A percentile compares a stretch with the other conserved stretches of the same genome.
Evolutionary conservation across 2,113 vertebrate species (phyloP).

Genomic region (Clarias gariepinus): DNA sequence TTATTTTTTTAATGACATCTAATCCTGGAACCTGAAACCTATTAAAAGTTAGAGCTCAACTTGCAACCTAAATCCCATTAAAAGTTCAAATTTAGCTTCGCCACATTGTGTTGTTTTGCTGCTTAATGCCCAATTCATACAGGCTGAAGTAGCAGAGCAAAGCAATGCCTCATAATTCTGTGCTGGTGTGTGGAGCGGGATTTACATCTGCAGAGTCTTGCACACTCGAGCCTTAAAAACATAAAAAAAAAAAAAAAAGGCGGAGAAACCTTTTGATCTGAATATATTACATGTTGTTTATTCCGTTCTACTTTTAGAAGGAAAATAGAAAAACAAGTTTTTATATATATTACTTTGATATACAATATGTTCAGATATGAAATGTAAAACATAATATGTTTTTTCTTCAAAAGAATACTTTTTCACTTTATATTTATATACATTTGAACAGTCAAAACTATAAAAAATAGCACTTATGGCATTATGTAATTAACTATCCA

Average conservation of each 20-base stretch:
- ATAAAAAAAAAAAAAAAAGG: neutral
- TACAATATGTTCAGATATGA: too few relatives aligned
- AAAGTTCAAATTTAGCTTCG: neutral
- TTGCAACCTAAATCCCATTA: constrained; percentile 18
- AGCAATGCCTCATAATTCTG: neutral
- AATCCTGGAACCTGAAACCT: constrained; percentile 27
- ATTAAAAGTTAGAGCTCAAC: constrained; percentile 12
- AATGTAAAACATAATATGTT: too few relatives aligned
- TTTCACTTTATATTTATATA: too few relatives aligned
- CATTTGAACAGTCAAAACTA: too few relatives aligned
- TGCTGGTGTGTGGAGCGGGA: neutral
- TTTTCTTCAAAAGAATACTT: too few relatives aligned
- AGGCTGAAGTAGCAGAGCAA: neutral
- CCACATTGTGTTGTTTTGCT: neutral
- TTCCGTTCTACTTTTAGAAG: neutral
- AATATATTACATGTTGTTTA: neutral
- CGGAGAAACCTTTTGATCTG: neutral
- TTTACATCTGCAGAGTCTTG: neutral
- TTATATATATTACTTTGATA: too few relatives aligned
- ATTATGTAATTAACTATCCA: too few relatives aligned
- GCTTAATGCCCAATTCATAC: neutral
- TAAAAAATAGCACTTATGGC: too few relatives aligned
- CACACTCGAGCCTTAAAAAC: neutral
- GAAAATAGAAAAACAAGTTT: too few relatives aligned
- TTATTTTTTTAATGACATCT: neutral